Evolutionary conservation across 2,797 vertebrate species (phyloP).

Genomic region (Sebastes matsubarae): DNA sequence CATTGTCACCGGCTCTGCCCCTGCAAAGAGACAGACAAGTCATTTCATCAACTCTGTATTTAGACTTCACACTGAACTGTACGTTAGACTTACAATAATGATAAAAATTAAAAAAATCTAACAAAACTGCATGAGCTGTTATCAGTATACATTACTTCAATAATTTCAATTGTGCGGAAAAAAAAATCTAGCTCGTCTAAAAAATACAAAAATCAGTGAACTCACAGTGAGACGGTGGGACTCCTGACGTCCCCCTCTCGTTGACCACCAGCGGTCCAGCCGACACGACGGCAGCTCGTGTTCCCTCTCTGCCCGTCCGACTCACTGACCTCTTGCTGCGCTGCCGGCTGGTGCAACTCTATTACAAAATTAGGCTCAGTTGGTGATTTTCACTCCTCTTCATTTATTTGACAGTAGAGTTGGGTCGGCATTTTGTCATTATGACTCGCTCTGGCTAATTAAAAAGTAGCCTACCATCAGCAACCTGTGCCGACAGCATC

Average conservation of each 20-base stretch:
- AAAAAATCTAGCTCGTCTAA: not conserved
- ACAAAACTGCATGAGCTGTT: not conserved
- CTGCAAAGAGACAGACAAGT: conserved; percentile 48
- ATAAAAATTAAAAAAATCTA: not conserved
- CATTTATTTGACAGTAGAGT: not conserved
- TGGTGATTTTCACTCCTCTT: not conserved
- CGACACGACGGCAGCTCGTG: conserved; percentile 55
- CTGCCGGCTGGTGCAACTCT: conserved; percentile 58
- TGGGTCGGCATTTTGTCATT: not conserved
- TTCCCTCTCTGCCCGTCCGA: not conserved
- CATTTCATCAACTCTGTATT: not conserved
- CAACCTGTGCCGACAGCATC: too few relatives aligned
- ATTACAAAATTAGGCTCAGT: not conserved
- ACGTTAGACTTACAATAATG: rapidly evolving
- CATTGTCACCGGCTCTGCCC: conserved; percentile 44
- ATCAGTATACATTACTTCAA: not conserved
- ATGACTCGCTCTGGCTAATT: rapidly evolving
- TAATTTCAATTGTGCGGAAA: not conserved
- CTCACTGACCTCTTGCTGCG: conserved; percentile 41
- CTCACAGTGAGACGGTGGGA: conserved; percentile 53
- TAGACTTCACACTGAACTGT: rapidly evolving
- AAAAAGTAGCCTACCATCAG: not conserved
- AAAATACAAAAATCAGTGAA: not conserved
- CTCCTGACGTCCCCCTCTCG: not conserved
- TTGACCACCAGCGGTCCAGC: conserved; percentile 72